Conservation (phyloP, 2,888 invertebrate species). For the Xestia c-nigrum region DNA sequence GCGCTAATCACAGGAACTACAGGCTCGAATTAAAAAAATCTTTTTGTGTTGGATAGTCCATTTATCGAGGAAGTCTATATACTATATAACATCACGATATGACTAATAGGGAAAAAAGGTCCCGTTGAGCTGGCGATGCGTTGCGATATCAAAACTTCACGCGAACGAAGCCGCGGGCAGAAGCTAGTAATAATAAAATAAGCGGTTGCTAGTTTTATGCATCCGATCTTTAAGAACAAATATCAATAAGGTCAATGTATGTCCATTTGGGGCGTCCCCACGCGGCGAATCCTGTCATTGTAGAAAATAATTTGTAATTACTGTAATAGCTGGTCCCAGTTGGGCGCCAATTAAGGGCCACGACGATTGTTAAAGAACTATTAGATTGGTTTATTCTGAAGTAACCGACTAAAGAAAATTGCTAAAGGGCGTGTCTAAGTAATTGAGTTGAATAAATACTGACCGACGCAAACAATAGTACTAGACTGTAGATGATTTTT, state of each 20-base stretch:
- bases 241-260: background rate
- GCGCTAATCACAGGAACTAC: no score
- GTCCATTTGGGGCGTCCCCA: background rate
- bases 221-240: background rate
- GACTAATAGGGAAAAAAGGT: no score
- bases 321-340: conserved; percentile 59
- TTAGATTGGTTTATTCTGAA: conserved; percentile 44
- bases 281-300: background rate
- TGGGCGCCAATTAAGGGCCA: conserved; percentile 73
- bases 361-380: conserved; percentile 57
- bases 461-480: background rate
- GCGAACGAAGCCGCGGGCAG: no score
- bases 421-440: conserved; percentile 20
- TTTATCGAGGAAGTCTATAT: no score
- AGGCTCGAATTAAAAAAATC: no score
- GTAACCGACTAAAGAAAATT: conserved; percentile 31
- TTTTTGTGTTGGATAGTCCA: no score
- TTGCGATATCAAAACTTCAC: no score
- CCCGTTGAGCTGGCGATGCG: no score
- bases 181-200: no score
- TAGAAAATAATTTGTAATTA: conserved; percentile 59
- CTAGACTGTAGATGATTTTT: background rate
- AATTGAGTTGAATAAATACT: conserved; percentile 38
- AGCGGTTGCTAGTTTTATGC: background rate
- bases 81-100: no score